These are phyloP conservation scores for Chrysolina americana DNA, from an alignment of 2,888 invertebrate species.

Conservation along the genomic window DNA sequence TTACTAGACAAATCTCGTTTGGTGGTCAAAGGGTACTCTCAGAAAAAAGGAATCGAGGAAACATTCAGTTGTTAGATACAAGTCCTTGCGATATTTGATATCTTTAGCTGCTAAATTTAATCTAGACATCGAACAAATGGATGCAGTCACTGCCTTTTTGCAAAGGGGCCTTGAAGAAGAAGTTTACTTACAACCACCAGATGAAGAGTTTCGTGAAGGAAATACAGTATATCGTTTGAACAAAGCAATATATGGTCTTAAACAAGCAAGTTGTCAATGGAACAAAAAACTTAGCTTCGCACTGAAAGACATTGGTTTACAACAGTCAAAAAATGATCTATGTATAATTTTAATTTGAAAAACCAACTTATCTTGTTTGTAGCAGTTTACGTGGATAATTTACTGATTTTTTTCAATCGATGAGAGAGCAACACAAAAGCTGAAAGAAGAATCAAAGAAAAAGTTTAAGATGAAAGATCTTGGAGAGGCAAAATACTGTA, in stretches of 20 bases:
- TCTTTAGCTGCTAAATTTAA: not conserved
- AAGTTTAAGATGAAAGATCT: too few species aligned
- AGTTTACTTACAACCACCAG: not conserved
- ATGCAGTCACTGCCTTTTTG: not conserved
- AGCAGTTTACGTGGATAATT: not conserved
- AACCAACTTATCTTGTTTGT: too few species aligned
- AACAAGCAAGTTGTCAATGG: constrained; percentile 10
- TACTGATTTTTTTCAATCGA: not conserved
- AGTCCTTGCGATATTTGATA: not conserved
- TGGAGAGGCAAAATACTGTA: too few species aligned
- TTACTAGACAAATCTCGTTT: not conserved
- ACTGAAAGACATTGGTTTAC: not conserved
- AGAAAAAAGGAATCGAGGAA: not conserved
- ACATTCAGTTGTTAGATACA: not conserved
- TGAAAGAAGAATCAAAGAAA: too few species aligned
- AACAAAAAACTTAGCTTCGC: not conserved
- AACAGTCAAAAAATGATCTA: not conserved
- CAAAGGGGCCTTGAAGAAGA: not conserved
- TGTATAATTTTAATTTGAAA: not conserved
- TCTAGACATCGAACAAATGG: not conserved
- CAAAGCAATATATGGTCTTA: not conserved
- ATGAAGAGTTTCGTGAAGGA: not conserved
- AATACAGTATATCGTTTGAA: not conserved
- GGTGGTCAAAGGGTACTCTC: not conserved
- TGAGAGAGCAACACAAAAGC: too few species aligned